A percentile compares a stretch with the other conserved stretches of the same genome.
Evolutionary conservation across 2,888 invertebrate genomes (phyloP).

Genomic region (Lasioglossum vierecki): DNA sequence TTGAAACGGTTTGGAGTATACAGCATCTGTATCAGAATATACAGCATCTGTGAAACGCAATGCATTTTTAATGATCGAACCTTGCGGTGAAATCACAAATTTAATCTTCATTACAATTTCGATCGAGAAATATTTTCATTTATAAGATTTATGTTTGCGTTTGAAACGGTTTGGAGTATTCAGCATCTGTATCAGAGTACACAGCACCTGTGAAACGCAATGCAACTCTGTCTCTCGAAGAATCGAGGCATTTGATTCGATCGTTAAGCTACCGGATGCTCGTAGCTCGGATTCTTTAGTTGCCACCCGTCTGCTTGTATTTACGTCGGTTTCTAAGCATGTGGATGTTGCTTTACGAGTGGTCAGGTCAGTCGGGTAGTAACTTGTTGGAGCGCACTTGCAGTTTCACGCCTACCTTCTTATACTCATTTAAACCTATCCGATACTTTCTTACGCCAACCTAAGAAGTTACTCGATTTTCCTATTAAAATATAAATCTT

Average conservation of each 20-base stretch:
- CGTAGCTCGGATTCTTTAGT: constrained; percentile 25
- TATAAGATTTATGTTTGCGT: background rate
- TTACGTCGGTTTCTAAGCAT: constrained; percentile 38
- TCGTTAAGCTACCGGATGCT: constrained; percentile 44
- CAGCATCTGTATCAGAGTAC: background rate
- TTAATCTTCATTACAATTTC: no score
- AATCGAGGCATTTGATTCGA: constrained; percentile 44
- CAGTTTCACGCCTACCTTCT: constrained; percentile 6
- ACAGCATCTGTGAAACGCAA: no score
- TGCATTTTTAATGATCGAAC: no score
- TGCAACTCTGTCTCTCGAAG: constrained; percentile 9
- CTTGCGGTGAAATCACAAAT: no score
- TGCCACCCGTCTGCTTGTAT: constrained; percentile 37
- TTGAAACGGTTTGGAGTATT: background rate
- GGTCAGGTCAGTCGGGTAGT: constrained; percentile 34
- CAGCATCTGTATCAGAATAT: no score
- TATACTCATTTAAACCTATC: constrained; percentile 15
- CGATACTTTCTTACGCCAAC: constrained; percentile 5
- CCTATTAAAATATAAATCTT: background rate
- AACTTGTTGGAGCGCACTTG: constrained; percentile 28
- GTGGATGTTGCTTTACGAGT: constrained; percentile 36
- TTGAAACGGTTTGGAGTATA: no score
- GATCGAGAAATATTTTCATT: no score
- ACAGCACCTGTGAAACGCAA: background rate
- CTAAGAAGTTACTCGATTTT: background rate